A percentile compares a stretch with the other conserved stretches of the same genome.
phyloP scores from a whole-genome alignment of 2,888 invertebrate genomes.

The Tiphia femorata region DNA sequence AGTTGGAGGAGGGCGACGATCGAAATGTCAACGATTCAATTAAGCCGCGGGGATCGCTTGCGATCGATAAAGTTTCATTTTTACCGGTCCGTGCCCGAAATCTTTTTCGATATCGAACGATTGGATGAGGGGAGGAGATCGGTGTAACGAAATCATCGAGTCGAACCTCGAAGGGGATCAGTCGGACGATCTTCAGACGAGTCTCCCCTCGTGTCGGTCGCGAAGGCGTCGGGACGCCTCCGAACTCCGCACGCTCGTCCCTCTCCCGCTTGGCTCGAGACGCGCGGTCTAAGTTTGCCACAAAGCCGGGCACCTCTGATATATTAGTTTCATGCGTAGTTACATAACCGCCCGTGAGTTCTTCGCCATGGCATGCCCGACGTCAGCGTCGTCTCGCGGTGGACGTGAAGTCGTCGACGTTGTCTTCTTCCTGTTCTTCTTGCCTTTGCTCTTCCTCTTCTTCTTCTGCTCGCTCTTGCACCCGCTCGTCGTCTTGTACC shows the following conservation, averaged over 20 bases:
- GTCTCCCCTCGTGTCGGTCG: no score
- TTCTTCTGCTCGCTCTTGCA: constrained; percentile 7
- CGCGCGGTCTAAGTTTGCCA: constrained; percentile 53
- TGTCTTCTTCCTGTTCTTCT: constrained; percentile 14
- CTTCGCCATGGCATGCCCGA: constrained; percentile 52
- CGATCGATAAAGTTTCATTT: no score
- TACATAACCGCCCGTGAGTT: constrained; percentile 56
- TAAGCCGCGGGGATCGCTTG: no score
- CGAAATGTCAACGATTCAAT: no score
- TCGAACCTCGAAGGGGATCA: no score
- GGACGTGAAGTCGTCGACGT: constrained; percentile 47
- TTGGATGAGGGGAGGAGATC: neutral
- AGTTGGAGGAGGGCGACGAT: no score
- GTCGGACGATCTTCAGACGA: no score
- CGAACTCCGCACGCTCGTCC: no score
- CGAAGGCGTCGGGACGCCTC: no score
- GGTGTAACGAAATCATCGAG: no score
- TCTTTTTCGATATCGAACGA: neutral
- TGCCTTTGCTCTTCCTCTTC: neutral
- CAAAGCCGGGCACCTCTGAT: constrained; percentile 54
- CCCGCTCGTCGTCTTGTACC: constrained; percentile 6
- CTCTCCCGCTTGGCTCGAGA: constrained; percentile 38
- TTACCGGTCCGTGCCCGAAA: no score
- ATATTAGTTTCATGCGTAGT: constrained; percentile 58
- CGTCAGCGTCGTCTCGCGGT: constrained; percentile 52